phyloP scores from a whole-genome alignment of 1,140 invertebrate genomes.

The Tribolium madens region DNA sequence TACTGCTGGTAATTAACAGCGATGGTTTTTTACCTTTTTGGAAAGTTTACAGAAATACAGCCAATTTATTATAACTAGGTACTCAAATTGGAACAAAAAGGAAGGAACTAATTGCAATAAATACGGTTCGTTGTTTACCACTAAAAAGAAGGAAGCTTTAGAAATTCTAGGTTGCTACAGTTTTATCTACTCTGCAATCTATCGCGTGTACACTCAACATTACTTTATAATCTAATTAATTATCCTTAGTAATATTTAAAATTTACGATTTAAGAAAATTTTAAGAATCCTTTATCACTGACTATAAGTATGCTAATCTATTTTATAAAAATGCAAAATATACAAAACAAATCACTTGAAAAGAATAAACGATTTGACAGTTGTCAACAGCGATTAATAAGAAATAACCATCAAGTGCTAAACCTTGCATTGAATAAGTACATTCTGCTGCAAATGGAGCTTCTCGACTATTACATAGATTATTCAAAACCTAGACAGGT shows the following conservation, averaged over 20 bases:
- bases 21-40: not conserved
- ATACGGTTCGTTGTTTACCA: not conserved
- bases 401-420: too few relatives aligned
- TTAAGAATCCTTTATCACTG: not conserved
- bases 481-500: not conserved
- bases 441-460: not conserved
- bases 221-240: not conserved
- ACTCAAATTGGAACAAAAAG: not conserved
- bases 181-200: not conserved
- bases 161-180: not conserved
- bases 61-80: not conserved
- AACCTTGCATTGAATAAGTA: not conserved
- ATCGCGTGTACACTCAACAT: not conserved
- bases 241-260: not conserved
- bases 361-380: too few relatives aligned
- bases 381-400: too few relatives aligned
- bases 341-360: not conserved
- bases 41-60: not conserved
- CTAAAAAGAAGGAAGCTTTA: not conserved
- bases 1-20: not conserved
- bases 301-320: not conserved
- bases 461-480: not conserved
- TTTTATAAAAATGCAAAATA: too few relatives aligned
- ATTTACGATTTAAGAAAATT: not conserved
- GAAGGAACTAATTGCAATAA: not conserved